Conservation (phyloP, 2,888 invertebrate species). For the Polydrusus cervinus region DNA sequence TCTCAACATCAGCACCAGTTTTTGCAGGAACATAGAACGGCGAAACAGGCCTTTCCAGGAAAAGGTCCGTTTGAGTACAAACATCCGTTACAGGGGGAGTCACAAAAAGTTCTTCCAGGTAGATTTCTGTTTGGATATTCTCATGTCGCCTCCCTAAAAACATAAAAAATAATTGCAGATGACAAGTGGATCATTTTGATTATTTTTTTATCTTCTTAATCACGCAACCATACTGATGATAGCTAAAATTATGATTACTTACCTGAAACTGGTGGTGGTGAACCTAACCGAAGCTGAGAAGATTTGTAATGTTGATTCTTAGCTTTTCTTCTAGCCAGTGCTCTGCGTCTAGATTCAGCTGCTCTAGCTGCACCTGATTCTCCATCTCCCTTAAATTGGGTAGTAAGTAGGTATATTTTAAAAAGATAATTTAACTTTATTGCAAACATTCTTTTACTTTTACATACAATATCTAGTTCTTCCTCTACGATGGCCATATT, state of each 20-base stretch:
- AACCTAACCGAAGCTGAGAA: constrained; percentile 74
- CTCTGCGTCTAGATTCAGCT: constrained; percentile 81
- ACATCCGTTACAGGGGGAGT: constrained; percentile 85
- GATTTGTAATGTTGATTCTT: constrained; percentile 75
- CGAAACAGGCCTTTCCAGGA: constrained; percentile 86
- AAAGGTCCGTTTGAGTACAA: constrained; percentile 87
- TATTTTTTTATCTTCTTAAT: too few relatives aligned
- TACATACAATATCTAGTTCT: too few relatives aligned
- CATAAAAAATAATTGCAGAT: not conserved
- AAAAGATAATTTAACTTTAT: too few relatives aligned
- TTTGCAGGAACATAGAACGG: constrained; percentile 87
- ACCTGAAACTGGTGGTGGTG: constrained; percentile 87
- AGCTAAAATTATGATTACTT: too few relatives aligned
- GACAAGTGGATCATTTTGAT: too few relatives aligned
- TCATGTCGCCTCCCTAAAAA: constrained; percentile 80
- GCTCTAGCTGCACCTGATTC: constrained; percentile 74
- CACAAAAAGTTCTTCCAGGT: constrained; percentile 88
- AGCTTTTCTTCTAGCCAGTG: constrained; percentile 82
- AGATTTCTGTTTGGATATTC: constrained; percentile 91
- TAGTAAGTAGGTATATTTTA: not conserved
- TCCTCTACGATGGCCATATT: too few relatives aligned
- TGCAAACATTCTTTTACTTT: too few relatives aligned
- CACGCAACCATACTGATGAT: too few relatives aligned
- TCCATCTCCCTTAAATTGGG: constrained; percentile 69
- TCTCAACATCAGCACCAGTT: constrained; percentile 81